Base-by-base conservation (phyloP, 1,140 invertebrate genomes). In the Sycophila sp. region DNA sequence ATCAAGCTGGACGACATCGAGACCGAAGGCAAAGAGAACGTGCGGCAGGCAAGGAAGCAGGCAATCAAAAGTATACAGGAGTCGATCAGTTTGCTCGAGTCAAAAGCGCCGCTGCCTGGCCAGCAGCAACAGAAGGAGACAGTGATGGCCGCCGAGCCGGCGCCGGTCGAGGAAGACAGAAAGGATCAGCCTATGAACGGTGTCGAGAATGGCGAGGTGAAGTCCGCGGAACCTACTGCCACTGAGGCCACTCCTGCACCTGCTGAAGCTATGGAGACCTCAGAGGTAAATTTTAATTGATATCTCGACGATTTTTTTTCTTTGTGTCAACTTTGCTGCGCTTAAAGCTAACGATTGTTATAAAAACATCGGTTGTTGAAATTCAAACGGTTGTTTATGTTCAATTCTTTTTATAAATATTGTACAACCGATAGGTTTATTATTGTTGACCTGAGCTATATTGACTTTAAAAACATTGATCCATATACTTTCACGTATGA, bases 1-100 rank as follows among this genome's bases (percentile, higher is more conserved):
- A 90, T 98, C 4, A 96, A 96, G 82, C 83, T 98, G 67, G 97
- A 98, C 81, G 92, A 93, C 74, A 94, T 98, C 63, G 95, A 97
- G 78, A 94, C 95, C 0, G 94, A 96, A 69, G 95, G 95, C 1
- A 92, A 94, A 77, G 94, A 97, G 28, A 92, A 94, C 76, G 93
- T 98, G 34, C 88, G 96, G 74, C 89, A 91, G 65, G 93, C 94
- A 0, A 88, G 96, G 19, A 96, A 94, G 82, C 92, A 95, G 74
- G 93, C 94, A 0, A 96, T 98, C 10, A 93, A 92, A 79, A 92
- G 90, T 80, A 96, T 98, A 78, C 93, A 98, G 77, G 90, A 92
- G 55, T 93, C 92, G 32, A 95, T 98, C 62, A 91, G 92, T 78
- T 87, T 93, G 32, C 85, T 98, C 51, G 96, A 98, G 80, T 85